phyloP scores from a whole-genome alignment of 2,113 vertebrate species.

The Antennarius striatus region DNA sequence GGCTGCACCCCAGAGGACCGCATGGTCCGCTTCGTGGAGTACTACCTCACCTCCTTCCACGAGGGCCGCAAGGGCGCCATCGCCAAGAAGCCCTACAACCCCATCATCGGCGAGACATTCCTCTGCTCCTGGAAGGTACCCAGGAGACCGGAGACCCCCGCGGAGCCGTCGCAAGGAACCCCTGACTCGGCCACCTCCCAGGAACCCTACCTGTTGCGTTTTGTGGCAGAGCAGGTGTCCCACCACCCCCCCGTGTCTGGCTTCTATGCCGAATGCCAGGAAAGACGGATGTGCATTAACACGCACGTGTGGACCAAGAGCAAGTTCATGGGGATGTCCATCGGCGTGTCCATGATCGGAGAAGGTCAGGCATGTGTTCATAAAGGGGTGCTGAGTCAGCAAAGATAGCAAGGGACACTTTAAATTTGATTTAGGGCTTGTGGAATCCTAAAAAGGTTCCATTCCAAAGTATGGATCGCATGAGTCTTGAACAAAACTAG shows the following conservation, averaged over 20 bases:
- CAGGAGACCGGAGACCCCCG: slow-evolving; percentile 59
- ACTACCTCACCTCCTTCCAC: slow-evolving; percentile 98
- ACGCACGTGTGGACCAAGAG: slow-evolving; percentile 98
- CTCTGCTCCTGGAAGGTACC: slow-evolving; percentile 95
- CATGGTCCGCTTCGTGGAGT: slow-evolving; percentile 96
- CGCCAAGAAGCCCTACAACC: slow-evolving; percentile 98
- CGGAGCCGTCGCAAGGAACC: slow-evolving; percentile 26
- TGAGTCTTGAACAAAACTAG: too few relatives aligned
- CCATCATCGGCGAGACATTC: slow-evolving; percentile 97
- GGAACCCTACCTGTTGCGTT: slow-evolving; percentile 87
- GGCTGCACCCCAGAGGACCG: slow-evolving; percentile 88
- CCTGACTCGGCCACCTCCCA: slow-evolving; percentile 33
- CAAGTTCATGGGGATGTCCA: slow-evolving; percentile 99
- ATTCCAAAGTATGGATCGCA: too few relatives aligned
- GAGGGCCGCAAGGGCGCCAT: slow-evolving; percentile 97
- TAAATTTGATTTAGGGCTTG: too few relatives aligned
- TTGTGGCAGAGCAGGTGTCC: slow-evolving; percentile 97
- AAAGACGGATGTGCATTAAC: slow-evolving; percentile 93
- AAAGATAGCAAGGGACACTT: too few relatives aligned
- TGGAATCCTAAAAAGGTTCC: too few relatives aligned
- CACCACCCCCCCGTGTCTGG: slow-evolving; percentile 98
- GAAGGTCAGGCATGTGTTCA: slow-evolving; percentile 83
- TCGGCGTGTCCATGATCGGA: slow-evolving; percentile 96
- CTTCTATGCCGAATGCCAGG: slow-evolving; percentile 95
- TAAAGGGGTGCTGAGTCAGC: too few relatives aligned